These are phyloP conservation scores for Drosophila cognata DNA, from an alignment of 2,888 invertebrate genomes.

Conservation along the genomic window DNA sequence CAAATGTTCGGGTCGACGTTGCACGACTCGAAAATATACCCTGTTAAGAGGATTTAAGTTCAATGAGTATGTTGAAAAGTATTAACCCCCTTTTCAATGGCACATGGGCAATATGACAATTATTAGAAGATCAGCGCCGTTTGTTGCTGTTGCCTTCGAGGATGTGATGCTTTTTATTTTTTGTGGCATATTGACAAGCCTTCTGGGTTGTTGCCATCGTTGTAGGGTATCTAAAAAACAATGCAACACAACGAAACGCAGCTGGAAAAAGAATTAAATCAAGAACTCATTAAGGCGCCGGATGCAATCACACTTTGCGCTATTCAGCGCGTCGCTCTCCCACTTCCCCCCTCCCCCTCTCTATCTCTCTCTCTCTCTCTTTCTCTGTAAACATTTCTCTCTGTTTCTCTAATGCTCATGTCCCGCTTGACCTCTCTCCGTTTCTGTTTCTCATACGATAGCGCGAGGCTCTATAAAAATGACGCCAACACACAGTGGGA, in stretches of 20 bases:
- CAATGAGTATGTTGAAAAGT: neutral
- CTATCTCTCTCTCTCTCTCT: neutral
- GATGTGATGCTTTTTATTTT: neutral
- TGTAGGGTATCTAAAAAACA: constrained; percentile 38
- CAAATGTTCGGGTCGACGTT: neutral
- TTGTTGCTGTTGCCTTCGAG: neutral
- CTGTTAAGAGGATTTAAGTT: neutral
- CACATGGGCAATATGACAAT: neutral
- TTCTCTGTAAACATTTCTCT: neutral
- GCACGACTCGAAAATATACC: constrained; percentile 1
- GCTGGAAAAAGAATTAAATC: constrained; percentile 82
- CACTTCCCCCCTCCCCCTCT: constrained; percentile 8
- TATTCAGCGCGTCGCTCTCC: constrained; percentile 72
- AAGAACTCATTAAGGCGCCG: constrained; percentile 84
- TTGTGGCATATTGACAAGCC: neutral
- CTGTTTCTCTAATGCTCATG: neutral
- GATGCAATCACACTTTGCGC: constrained; percentile 84
- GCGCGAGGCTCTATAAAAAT: constrained; percentile 57
- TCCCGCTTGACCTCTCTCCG: neutral
- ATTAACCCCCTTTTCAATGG: neutral
- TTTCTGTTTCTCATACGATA: constrained; percentile 31
- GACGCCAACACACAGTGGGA: constrained; percentile 66
- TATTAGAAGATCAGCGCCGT: neutral
- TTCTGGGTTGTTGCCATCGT: neutral
- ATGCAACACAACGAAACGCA: constrained; percentile 71